A percentile compares a stretch with the other conserved stretches of the same genome.
phyloP scores from a whole-genome alignment of 2,888 invertebrate genomes.

The Pimpla rufipes region DNA sequence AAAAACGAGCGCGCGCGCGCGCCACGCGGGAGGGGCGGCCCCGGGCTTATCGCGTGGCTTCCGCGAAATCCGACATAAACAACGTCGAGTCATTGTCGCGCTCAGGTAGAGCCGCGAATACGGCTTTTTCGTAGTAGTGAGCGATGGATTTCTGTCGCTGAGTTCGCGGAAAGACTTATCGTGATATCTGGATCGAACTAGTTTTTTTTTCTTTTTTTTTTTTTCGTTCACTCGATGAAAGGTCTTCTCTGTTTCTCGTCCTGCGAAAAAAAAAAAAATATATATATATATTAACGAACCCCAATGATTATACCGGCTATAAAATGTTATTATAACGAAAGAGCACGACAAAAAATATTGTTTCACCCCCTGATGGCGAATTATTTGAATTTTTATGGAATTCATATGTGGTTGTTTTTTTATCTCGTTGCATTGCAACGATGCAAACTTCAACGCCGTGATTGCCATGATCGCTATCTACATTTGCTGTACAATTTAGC shows the following conservation, averaged over 20 bases:
- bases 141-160: neutral
- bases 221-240: neutral
- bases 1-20: too few species aligned
- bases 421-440: too few species aligned
- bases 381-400: too few species aligned
- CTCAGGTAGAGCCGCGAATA: neutral
- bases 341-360: too few species aligned
- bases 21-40: neutral
- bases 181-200: neutral
- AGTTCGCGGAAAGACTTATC: neutral
- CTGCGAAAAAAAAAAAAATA: too few species aligned
- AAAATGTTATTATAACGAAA: too few species aligned
- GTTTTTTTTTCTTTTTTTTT: neutral
- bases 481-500: neutral
- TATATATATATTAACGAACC: too few species aligned
- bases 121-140: neutral
- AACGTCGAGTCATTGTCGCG: constrained; percentile 27
- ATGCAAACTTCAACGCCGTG: too few species aligned
- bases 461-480: too few species aligned
- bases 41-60: constrained; percentile 41
- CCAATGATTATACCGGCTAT: too few species aligned
- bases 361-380: too few species aligned
- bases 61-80: constrained; percentile 28
- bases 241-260: neutral
- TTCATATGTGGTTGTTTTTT: too few species aligned